A percentile compares a stretch with the other conserved stretches of the same genome.
Evolutionary conservation across 1,140 invertebrate species (phyloP).

Genomic region (Aleiodes sp.): DNA sequence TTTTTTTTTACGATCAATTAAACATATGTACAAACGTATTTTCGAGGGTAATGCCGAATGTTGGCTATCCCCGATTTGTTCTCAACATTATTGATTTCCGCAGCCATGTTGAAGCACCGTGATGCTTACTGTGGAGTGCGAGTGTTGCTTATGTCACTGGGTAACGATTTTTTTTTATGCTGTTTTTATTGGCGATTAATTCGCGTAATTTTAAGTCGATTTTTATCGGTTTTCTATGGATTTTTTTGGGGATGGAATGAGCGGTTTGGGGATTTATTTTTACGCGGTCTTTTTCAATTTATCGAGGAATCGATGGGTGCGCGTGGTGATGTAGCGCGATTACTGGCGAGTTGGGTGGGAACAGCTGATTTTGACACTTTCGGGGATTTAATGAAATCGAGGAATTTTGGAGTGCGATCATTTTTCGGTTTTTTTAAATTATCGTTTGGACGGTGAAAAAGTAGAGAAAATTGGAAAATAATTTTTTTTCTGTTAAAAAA

Average conservation of each 20-base stretch:
- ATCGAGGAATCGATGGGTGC: neutral
- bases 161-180: neutral
- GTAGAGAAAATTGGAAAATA: too few relatives aligned
- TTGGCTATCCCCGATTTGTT: conserved; percentile 39
- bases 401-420: too few relatives aligned
- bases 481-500: too few relatives aligned
- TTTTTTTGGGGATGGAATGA: too few relatives aligned
- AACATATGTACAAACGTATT: neutral
- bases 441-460: too few relatives aligned
- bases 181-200: too few relatives aligned
- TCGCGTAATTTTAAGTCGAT: too few relatives aligned
- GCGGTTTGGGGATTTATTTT: too few relatives aligned
- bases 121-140: neutral
- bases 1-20: neutral
- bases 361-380: conserved; percentile 40
- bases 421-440: too few relatives aligned
- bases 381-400: neutral
- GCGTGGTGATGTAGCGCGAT: neutral
- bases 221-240: too few relatives aligned
- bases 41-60: conserved; percentile 20
- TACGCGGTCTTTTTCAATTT: neutral
- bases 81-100: conserved; percentile 48
- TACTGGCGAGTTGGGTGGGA: too few relatives aligned
- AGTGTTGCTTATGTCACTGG: neutral
- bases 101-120: conserved; percentile 47